Base-by-base conservation (phyloP, 2,888 invertebrate genomes). In the Leuctra nigra region DNA sequence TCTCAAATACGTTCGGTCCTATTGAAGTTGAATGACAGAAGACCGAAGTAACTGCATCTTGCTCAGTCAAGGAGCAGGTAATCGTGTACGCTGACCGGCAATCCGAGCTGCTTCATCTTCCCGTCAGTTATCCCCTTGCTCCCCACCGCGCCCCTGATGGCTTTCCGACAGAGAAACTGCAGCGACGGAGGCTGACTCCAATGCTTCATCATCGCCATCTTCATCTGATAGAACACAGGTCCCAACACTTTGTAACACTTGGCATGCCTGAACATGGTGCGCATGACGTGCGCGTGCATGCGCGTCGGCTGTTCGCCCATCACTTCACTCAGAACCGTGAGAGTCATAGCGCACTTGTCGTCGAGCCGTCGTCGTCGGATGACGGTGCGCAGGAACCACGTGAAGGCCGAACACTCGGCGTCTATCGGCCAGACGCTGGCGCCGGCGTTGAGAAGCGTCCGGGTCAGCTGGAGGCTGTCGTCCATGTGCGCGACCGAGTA, bases 181-280 rank as follows among this genome's bases (percentile, higher is more conserved):
- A 68, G 60, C 22, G 62, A 62, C 20, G 63, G 64, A 23, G 68
- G 67, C 52, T 66, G 63, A 23, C 63, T 63, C 68, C 68, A 68
- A 54, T 68, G 64, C 4, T 59, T 59, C 53, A 62, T 60, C 64
- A 68, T 63, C 22, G 63, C 61, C 23, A 61, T 54, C 58, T 68
- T 68, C 56, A 68, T 59, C 59, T 67, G 66, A 18, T 66, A 61
- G 60, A 68, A 68, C 35, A 68, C 67, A 7, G 68, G 68, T 2
- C 68, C 68, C 22, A 68, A 59, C 23, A 68, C 65, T 48, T 63
- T 64, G 60, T 64, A 66, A 54, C 65, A 68, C 41, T 64, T 62
- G 4, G 65, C 67, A 58, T 68, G 68, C 18, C 65, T 62, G 59
- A 68, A 65, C 68, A 68, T 68, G 24, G 66, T 67, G 13, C 66